Evolutionary conservation across 2,113 vertebrate species (phyloP), one percentile per base, ranked within the genome.

Genomic region (Oreochromis spilurus): DNA sequence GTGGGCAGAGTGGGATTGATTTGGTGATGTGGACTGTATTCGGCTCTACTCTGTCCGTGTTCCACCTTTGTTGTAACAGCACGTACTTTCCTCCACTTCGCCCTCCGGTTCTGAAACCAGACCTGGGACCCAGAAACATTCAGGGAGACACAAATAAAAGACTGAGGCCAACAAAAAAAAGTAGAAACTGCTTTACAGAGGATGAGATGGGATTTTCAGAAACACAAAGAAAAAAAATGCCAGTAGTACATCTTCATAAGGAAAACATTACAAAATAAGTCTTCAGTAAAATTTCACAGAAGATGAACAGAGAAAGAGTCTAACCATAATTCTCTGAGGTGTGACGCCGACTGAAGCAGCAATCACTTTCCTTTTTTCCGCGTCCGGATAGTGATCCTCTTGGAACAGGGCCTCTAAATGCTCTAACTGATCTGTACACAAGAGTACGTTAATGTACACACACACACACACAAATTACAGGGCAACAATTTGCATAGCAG

Each of bases 21-120:
- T 13, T 88, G 91, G n/a, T 82, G 87, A 26, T 48, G 87, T 12
- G 48, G 67, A 82, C 89, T 77, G 55, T 81, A 72, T 13, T 93
- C 91, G 40, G 48, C 50, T 1, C 38, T 26, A 9, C 29, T 84
- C 78, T 84, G 75, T 6, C 93, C 95, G 83, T 90, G 92, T 26
- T 55, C 92, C 9, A 16, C 88, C 80, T 97, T 97, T 7, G 86
- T 82, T 0, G 81, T 95, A 77, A 93, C 36, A 53, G 91, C 94
- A 43, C 96, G 97, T 89, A 82, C 83, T 94, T 99, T 99, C 5
- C 97, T 95, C 98, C 97, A 99, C 92, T 98, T 99, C 2, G 98
- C 98, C 75, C 98, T 92, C 53, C 98, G 98, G 89, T 99, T 99
- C 96, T 99, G 98, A 95, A 99, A 99, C 98, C 98, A 99, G 43